Conservation (phyloP, 2,888 invertebrate species). For the Drosophila niveifrons region DNA sequence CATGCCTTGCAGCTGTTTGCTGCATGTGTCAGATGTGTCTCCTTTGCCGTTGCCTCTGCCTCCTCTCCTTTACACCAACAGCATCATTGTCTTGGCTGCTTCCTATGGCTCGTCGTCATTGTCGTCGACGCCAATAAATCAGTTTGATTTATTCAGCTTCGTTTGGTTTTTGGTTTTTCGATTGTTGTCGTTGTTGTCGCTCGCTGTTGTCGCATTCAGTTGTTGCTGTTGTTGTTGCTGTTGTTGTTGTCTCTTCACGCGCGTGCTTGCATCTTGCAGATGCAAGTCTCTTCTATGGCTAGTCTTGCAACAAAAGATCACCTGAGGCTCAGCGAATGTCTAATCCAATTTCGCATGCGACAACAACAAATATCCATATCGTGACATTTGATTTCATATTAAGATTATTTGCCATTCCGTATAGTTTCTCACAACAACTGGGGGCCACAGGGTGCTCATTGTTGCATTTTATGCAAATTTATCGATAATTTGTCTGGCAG, state of each 20-base stretch:
- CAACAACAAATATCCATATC: slow-evolving; percentile 63
- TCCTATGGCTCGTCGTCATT: slow-evolving; percentile 53
- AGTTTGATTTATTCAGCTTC: slow-evolving; percentile 79
- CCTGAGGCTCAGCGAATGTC: slow-evolving; percentile 56
- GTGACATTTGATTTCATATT: slow-evolving; percentile 79
- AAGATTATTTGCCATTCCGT: slow-evolving; percentile 55
- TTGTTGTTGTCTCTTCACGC: slow-evolving; percentile 61
- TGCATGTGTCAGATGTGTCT: slow-evolving; percentile 66
- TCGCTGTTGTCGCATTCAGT: slow-evolving; percentile 36
- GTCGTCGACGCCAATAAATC: slow-evolving; percentile 78
- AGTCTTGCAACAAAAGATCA: slow-evolving; percentile 53
- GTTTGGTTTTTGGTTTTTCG: slow-evolving; percentile 46
- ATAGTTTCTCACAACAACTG: slow-evolving; percentile 16
- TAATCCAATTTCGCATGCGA: slow-evolving; percentile 67
- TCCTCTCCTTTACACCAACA: background rate
- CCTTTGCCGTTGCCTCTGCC: slow-evolving; percentile 1
- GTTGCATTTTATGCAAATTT: slow-evolving; percentile 44
- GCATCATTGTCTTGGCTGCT: slow-evolving; percentile 59
- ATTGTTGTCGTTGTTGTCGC: slow-evolving; percentile 61
- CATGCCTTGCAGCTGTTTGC: slow-evolving; percentile 49
- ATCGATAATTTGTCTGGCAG: slow-evolving; percentile 55
- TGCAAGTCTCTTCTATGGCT: slow-evolving; percentile 38
- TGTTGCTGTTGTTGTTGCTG: slow-evolving; percentile 41
- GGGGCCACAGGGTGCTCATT: slow-evolving; percentile 14
- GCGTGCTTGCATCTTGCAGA: slow-evolving; percentile 68